These are phyloP conservation scores for Scaptomyza reducta DNA, from an alignment of 2,888 invertebrate species.

Conservation along the genomic window DNA sequence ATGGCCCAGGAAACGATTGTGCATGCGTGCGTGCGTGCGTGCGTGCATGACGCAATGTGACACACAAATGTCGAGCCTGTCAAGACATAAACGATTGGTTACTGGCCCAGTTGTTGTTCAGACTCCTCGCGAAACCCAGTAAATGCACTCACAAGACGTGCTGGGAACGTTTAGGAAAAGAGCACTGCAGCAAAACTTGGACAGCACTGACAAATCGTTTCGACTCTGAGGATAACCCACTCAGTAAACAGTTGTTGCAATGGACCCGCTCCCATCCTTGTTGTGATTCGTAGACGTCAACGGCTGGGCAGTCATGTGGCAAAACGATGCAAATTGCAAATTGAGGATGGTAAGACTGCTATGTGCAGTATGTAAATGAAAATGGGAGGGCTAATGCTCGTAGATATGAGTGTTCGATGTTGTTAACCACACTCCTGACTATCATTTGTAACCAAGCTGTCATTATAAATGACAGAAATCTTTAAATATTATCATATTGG, in stretches of 20 bases:
- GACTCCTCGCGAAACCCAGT: background rate
- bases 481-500: too few relatives aligned
- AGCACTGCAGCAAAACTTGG: conserved; percentile 27
- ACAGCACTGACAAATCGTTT: conserved; percentile 66
- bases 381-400: background rate
- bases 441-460: background rate
- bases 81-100: conserved; percentile 14
- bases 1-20: conserved; percentile 55
- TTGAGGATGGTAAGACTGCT: conserved; percentile 21
- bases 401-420: background rate
- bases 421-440: background rate
- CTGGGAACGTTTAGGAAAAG: conserved; percentile 33
- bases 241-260: conserved; percentile 23
- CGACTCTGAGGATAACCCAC: conserved; percentile 13
- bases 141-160: conserved; percentile 32
- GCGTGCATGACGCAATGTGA: conserved; percentile 43
- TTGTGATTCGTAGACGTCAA: conserved; percentile 45
- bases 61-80: conserved; percentile 53
- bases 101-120: background rate
- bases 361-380: background rate
- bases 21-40: conserved; percentile 4
- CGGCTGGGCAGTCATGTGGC: conserved; percentile 8
- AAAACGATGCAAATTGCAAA: conserved; percentile 33
- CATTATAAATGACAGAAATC: too few relatives aligned
- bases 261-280: background rate